These are phyloP conservation scores for Hoplodrina blanda DNA, from an alignment of 2,888 invertebrate species.

Conservation along the genomic window DNA sequence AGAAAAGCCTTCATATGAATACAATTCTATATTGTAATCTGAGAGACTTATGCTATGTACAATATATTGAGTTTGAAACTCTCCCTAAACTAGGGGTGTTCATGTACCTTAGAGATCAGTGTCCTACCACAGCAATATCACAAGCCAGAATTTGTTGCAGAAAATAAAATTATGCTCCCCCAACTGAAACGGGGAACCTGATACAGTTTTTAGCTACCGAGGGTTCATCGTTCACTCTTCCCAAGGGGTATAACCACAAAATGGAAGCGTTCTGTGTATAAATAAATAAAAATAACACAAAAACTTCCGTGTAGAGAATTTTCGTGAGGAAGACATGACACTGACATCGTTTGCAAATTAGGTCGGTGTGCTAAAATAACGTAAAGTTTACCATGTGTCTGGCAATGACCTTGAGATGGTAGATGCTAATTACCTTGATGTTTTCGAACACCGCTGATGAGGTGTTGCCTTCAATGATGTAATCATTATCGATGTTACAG, in stretches of 20 bases:
- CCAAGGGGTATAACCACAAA: neutral
- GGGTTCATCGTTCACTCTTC: neutral
- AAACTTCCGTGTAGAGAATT: conserved; percentile 34
- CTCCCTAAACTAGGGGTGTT: too few relatives aligned
- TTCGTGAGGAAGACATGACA: conserved; percentile 62
- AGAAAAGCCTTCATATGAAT: too few relatives aligned
- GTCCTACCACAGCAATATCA: too few relatives aligned
- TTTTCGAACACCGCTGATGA: conserved; percentile 36
- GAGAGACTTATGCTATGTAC: too few relatives aligned
- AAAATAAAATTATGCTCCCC: neutral
- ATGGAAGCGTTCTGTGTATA: neutral
- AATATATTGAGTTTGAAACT: too few relatives aligned
- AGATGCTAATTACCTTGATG: conserved; percentile 53
- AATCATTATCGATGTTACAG: conserved; percentile 5
- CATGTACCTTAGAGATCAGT: too few relatives aligned
- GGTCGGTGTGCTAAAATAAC: conserved; percentile 70
- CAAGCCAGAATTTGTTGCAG: too few relatives aligned
- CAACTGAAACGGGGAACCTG: conserved; percentile 16
- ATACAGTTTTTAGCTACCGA: conserved; percentile 3
- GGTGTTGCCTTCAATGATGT: conserved; percentile 27
- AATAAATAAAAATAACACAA: conserved; percentile 25
- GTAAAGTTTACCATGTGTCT: conserved; percentile 63
- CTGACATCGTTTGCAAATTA: conserved; percentile 74
- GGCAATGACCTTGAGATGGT: conserved; percentile 65
- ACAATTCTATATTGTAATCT: too few relatives aligned